Conservation (phyloP, 2,888 invertebrate species). For the Anticlea derivata region DNA sequence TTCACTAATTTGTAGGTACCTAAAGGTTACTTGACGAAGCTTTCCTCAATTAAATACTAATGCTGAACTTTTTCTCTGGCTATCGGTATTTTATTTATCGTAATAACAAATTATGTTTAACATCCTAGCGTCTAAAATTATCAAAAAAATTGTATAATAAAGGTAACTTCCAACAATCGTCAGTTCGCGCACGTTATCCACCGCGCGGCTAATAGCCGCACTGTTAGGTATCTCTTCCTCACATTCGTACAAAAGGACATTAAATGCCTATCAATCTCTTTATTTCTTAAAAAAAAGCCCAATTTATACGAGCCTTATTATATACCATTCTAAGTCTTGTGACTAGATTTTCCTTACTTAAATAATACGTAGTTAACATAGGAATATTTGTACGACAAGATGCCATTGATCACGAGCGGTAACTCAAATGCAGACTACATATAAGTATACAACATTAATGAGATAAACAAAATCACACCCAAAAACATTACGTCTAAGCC, state of each 20-base stretch:
- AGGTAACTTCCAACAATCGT: slow-evolving; percentile 78
- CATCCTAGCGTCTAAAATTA: slow-evolving; percentile 73
- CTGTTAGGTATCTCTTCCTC: slow-evolving; percentile 32
- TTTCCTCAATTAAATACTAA: slow-evolving; percentile 30
- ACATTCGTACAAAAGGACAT: slow-evolving; percentile 61
- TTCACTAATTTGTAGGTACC: slow-evolving; percentile 17
- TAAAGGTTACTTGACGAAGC: background rate
- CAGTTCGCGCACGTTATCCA: slow-evolving; percentile 31
- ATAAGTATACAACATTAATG: slow-evolving; percentile 70
- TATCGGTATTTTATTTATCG: slow-evolving; percentile 52
- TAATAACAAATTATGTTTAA: slow-evolving; percentile 72
- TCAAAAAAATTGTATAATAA: slow-evolving; percentile 78
- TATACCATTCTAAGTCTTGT: slow-evolving; percentile 80
- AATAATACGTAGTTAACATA: slow-evolving; percentile 82
- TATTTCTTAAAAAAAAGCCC: slow-evolving; percentile 72
- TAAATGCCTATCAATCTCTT: slow-evolving; percentile 66
- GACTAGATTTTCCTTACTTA: slow-evolving; percentile 82
- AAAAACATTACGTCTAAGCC: slow-evolving; percentile 57
- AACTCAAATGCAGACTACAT: slow-evolving; percentile 82
- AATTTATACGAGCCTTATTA: slow-evolving; percentile 72
- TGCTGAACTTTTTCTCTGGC: slow-evolving; percentile 81
- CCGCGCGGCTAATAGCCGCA: slow-evolving; percentile 11
- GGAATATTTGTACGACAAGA: slow-evolving; percentile 84
- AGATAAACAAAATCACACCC: slow-evolving; percentile 78
- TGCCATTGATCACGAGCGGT: slow-evolving; percentile 84